These are phyloP conservation scores for Aleiodes alternator DNA, from an alignment of 2,888 invertebrate species.

Conservation along the genomic window DNA sequence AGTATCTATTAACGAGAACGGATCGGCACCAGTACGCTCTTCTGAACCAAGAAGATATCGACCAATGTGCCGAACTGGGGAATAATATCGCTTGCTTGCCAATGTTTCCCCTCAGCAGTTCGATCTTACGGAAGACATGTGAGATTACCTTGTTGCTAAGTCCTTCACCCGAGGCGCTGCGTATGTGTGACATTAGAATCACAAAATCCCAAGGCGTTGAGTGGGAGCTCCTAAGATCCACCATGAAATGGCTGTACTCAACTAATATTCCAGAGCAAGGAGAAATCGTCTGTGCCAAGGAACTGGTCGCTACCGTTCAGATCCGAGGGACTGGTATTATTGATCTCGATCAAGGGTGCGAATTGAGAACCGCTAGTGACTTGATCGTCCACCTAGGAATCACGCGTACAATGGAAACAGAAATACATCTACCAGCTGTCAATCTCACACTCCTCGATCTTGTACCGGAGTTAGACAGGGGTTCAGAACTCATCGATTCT, in stretches of 20 bases:
- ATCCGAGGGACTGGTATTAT: too few relatives aligned
- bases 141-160: slow-evolving; percentile 7
- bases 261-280: too few relatives aligned
- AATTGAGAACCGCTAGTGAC: too few relatives aligned
- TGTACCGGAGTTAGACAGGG: too few relatives aligned
- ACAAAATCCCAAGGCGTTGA: slow-evolving; percentile 3
- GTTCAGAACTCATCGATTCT: too few relatives aligned
- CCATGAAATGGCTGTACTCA: not conserved
- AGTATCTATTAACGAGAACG: not conserved
- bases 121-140: not conserved
- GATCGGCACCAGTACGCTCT: slow-evolving; percentile 5
- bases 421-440: too few relatives aligned
- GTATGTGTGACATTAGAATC: slow-evolving; percentile 13
- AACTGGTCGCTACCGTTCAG: too few relatives aligned
- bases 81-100: not conserved
- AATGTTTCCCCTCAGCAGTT: not conserved
- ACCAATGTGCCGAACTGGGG: slow-evolving; percentile 1
- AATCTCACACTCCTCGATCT: too few relatives aligned
- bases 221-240: not conserved
- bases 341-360: too few relatives aligned
- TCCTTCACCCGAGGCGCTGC: not conserved
- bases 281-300: too few relatives aligned
- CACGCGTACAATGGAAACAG: too few relatives aligned
- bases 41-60: not conserved
- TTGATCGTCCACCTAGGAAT: too few relatives aligned